Base-by-base conservation (phyloP, 1,140 invertebrate genomes). In the Calephelis virginiensis region DNA sequence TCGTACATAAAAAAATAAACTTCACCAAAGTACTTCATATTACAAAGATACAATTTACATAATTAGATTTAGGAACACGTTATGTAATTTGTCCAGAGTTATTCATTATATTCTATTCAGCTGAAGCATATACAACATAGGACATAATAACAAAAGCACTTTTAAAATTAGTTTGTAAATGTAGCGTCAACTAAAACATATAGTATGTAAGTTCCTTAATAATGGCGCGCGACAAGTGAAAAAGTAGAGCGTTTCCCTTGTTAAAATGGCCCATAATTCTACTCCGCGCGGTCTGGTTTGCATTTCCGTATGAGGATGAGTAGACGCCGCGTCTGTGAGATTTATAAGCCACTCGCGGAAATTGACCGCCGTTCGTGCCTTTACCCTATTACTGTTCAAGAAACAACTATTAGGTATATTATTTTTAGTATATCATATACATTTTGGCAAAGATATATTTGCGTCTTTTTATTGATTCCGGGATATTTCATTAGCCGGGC, bases 161-260 rank as follows among this genome's bases (percentile, higher is more conserved):
- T 63, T 47, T 59, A 11, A n/a, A 37, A 63, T 63, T 43, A 62
- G n/a, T 17, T 63, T 48, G 61, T 14, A 63, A 45, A 47, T 63
- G 61, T 63, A 48, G 17, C 47, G n/a, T 63, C 28, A 63, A 28
- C 28, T 50, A 40, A 50, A 56, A 38, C 50, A 40, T 17, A 17
- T 63, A 28, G 17, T 62, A 67, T 67, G 69, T 59, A 64, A 71
- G 64, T 74, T 59, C 50, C 56, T 72, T 74, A 67, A 73, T 74
- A 74, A 73, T 65, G 68, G 64, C 67, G 62, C 56, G 64, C 62
- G 80, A 81, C 82, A 83, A 78, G 77, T 87, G 85, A 87, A 85
- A 87, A 87, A 87, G 74, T 85, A 83, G 76, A 75, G 69, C 77
- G 84, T 85, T 87, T 87, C 83, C 83, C 80, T 71, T 78, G 79